Evolutionary conservation across 2,888 invertebrate species (phyloP), one percentile per base, ranked within the genome.

Genomic region (Trichopoda pennipes): DNA sequence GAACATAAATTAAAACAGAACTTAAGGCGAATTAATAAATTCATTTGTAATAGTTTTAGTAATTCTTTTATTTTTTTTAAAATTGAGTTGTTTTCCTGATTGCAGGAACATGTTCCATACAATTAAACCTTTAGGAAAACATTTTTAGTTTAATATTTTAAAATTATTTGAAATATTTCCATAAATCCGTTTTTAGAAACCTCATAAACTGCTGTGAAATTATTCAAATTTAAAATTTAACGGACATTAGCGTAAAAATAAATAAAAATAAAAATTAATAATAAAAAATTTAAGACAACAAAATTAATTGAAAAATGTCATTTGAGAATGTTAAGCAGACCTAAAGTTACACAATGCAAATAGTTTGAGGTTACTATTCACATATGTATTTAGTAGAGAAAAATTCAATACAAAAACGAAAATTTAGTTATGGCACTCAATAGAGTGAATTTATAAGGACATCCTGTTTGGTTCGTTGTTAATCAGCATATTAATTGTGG

Each of bases 401-500:
- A 44, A 64, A 35, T 32, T 17, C 10, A 23, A 56, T 44, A 19
- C 6, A 32, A 60, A 51, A 53, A 55, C 28, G 2, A 6, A 19
- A 56, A 23, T 58, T 80, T 80, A 60, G 70, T 76, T 47, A 64
- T 73, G 76, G n/a, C 70, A 70, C 70, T 76, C 44, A 44, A 28
- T 19, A 28, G 2, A 35, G 60, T 23, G 49, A 58, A 64, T 53
- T 17, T 19, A 53, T 60, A 61, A 74, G 74, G 63, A 82, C 60
- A 79, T 82, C 79, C 79, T 75, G 79, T 75, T 72, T 68, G 61
- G 28, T 72, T 68, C 55, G 38, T 51, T 32, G 32, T 58, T 68
- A 82, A 76, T 68, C 17, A 72, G 79, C 72, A 68, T 66, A 79
- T 56, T 75, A 82, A 72, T 79, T 82, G 81, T 64, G 74, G 51